phyloP scores from a whole-genome alignment of 2,113 vertebrate genomes.

The Oenanthe oenanthe region DNA sequence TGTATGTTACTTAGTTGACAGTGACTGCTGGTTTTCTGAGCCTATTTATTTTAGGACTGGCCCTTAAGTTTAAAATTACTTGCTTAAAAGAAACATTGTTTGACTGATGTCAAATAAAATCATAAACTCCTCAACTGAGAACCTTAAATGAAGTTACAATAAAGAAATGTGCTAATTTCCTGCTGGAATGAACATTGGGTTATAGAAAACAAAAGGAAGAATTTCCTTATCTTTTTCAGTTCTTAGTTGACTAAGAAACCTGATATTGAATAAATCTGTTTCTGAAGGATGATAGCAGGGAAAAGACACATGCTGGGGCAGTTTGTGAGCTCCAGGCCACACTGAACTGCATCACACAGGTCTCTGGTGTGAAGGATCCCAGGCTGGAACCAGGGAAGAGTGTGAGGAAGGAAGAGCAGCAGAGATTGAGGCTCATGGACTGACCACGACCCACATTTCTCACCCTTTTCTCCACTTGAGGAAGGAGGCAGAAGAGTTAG shows the following conservation, averaged over 20 bases:
- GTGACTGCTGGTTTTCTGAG: background rate
- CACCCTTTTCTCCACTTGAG: rapidly evolving
- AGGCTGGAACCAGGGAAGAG: background rate
- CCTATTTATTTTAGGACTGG: background rate
- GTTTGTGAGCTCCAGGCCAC: background rate
- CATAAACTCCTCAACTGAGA: background rate
- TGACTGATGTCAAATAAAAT: background rate
- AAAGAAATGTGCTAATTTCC: background rate
- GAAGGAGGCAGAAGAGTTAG: background rate
- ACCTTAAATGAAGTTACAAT: background rate
- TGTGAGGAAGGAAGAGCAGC: background rate
- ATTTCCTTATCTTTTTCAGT: background rate
- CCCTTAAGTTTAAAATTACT: background rate
- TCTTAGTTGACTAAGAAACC: background rate
- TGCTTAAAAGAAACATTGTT: background rate
- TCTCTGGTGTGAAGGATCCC: background rate
- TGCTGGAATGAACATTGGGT: background rate
- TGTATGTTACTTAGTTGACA: background rate
- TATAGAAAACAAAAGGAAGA: background rate
- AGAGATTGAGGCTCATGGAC: background rate
- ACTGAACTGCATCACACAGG: background rate
- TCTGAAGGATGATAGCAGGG: background rate
- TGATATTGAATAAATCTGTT: background rate
- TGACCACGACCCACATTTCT: background rate
- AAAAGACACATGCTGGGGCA: background rate